Percentiles rank a stretch among this genome's conserved stretches.
These are phyloP conservation scores for Melanophora roralis DNA, from an alignment of 2,888 invertebrate genomes.

Conservation along the genomic window DNA sequence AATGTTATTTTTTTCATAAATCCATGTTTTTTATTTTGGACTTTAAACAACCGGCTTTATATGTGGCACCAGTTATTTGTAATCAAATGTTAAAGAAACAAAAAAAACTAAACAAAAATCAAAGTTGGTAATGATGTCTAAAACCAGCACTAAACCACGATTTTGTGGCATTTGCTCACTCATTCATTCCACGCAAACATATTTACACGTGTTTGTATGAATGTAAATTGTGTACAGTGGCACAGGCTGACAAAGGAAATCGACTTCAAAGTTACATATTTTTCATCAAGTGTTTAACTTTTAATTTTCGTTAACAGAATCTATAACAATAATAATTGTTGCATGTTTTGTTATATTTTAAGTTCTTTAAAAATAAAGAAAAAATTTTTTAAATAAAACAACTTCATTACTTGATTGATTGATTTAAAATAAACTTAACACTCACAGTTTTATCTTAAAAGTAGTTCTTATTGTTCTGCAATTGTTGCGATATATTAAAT, in stretches of 20 bases:
- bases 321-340: not conserved
- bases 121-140: constrained; percentile 44
- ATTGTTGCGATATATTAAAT: too few species aligned
- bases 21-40: constrained; percentile 18
- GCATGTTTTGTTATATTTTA: constrained; percentile 4
- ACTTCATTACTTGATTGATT: too few species aligned
- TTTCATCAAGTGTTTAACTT: constrained; percentile 8
- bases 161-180: constrained; percentile 40
- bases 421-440: too few species aligned
- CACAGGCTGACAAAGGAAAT: not conserved
- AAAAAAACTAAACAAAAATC: not conserved
- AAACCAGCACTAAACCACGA: constrained; percentile 25
- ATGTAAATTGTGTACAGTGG: too few species aligned
- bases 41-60: constrained; percentile 46
- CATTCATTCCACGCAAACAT: constrained; percentile 1
- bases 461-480: too few species aligned
- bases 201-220: not conserved
- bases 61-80: not conserved
- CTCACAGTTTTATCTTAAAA: too few species aligned
- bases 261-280: not conserved
- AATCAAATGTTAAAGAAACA: constrained; percentile 11
- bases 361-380: too few species aligned
- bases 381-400: too few species aligned
- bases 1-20: not conserved
- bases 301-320: not conserved